Conservation (phyloP, 2,797 vertebrate genomes). For the Pempheris klunzingeri region DNA sequence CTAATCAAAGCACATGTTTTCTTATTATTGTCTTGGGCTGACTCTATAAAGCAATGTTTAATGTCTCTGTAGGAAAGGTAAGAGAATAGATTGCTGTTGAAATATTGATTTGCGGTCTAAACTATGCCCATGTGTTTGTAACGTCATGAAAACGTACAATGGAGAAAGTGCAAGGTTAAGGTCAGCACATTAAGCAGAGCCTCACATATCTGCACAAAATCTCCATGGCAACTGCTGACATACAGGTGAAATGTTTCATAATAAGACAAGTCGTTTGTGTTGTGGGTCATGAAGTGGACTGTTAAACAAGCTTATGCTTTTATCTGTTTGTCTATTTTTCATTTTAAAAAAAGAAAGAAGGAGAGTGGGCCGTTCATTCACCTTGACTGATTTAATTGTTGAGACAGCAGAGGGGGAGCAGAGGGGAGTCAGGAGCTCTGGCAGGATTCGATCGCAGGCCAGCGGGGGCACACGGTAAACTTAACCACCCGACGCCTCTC, state of each 20-base stretch:
- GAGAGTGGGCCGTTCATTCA: slow-evolving; percentile 58
- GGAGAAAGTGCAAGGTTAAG: slow-evolving; percentile 73
- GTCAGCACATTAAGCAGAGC: slow-evolving; percentile 72
- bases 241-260: slow-evolving; percentile 71
- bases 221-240: slow-evolving; percentile 79
- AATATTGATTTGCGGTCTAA: slow-evolving; percentile 68
- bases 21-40: not conserved
- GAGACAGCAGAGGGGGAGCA: slow-evolving; percentile 50
- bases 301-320: slow-evolving; percentile 44
- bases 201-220: slow-evolving; percentile 67
- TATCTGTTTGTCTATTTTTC: slow-evolving; percentile 31
- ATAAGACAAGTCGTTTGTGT: slow-evolving; percentile 59
- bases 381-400: slow-evolving; percentile 75
- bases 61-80: slow-evolving; percentile 17
- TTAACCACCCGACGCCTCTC: slow-evolving; percentile 49
- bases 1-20: slow-evolving; percentile 10
- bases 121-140: slow-evolving; percentile 60
- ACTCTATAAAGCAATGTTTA: slow-evolving; percentile 33
- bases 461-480: slow-evolving; percentile 55
- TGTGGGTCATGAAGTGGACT: slow-evolving; percentile 57
- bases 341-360: slow-evolving; percentile 13
- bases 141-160: slow-evolving; percentile 61
- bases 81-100: slow-evolving; percentile 47
- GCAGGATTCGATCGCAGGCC: slow-evolving; percentile 58
- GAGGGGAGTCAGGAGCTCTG: slow-evolving; percentile 40